Base-by-base conservation (phyloP, 2,888 invertebrate species). In the Bimastos eiseni region DNA sequence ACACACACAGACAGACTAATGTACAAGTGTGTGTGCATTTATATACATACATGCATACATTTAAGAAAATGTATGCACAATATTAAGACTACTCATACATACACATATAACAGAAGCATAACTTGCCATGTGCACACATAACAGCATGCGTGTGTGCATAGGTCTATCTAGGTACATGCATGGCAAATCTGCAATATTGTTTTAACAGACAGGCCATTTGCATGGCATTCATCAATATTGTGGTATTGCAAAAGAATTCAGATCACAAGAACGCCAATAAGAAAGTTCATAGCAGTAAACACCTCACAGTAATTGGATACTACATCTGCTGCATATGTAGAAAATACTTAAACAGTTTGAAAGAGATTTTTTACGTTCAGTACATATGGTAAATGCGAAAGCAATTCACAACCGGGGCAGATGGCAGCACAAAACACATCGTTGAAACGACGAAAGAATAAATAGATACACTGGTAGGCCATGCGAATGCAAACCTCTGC, bases 1-100 rank as follows among this genome's bases (percentile, higher is more conserved):
- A n/a, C 41, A 89, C 41, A 36, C 41, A 89, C 30, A 89, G 11
- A 89, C 36, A 89, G n/a, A 89, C 37, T 34, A 36, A 89, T 89
- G 37, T 89, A 89, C 37, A 89, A 36, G 30, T 89, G 37, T 89
- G 37, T 38, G 36, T 89, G 36, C 36, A 89, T 89, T 34, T 89
- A 89, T 89, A 89, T 38, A 89, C 36, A 89, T 37, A 89, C 36
- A 89, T 89, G 30, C 37, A 89, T 89, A 41, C 37, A 89, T 89
- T 15, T 38, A 70, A n/a, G 2, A 21, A 17, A 70, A 70, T n/a
- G 30, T 17, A 70, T n/a, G n/a, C 70, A 70, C 70, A n/a, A 70
- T 70, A 70, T n/a, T 70, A 70, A 30, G 30, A 70, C 70, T 70
- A 70, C 8, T n/a, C 70, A 70, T 70, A 70, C 70, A 70, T n/a